Percentiles rank a stretch among this genome's conserved stretches.
These are phyloP conservation scores for Axea sp. DNA, from an alignment of 2,888 invertebrate genomes.

Conservation along the genomic window DNA sequence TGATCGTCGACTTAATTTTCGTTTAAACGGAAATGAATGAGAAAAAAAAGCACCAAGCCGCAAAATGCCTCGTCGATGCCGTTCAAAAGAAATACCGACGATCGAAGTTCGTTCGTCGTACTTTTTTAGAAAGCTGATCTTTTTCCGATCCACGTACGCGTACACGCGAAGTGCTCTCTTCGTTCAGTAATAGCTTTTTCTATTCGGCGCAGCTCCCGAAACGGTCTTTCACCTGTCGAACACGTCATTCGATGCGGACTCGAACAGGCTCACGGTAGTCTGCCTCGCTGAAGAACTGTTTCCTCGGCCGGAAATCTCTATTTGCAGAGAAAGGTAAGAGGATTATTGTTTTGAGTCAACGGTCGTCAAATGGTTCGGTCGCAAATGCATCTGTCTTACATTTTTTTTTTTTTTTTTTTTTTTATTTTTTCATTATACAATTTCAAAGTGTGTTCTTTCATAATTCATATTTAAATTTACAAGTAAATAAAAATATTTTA, in stretches of 20 bases:
- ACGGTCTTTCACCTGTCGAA: constrained; percentile 68
- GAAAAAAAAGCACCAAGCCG: not conserved
- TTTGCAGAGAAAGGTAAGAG: constrained; percentile 71
- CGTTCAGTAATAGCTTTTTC: constrained; percentile 47
- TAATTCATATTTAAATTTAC: too few relatives aligned
- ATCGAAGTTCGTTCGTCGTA: constrained; percentile 12
- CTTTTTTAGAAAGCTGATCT: constrained; percentile 43
- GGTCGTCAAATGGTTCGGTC: not conserved
- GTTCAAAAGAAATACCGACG: constrained; percentile 38
- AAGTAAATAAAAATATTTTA: too few relatives aligned
- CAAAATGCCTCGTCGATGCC: constrained; percentile 7
- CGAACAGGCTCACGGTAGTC: constrained; percentile 68
- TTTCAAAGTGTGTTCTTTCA: too few relatives aligned
- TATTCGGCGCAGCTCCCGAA: constrained; percentile 68
- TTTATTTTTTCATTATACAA: too few relatives aligned
- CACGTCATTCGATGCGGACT: constrained; percentile 66
- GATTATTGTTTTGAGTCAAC: constrained; percentile 35
- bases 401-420: too few relatives aligned
- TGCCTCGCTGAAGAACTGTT: constrained; percentile 72
- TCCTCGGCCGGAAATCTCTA: constrained; percentile 70
- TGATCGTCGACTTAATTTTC: not conserved
- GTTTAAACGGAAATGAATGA: not conserved
- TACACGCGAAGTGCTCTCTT: constrained; percentile 17
- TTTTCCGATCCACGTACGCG: constrained; percentile 30
- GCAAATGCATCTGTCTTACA: too few relatives aligned